Conservation (phyloP, 2,797 vertebrate species). For the Trachurus trachurus region DNA sequence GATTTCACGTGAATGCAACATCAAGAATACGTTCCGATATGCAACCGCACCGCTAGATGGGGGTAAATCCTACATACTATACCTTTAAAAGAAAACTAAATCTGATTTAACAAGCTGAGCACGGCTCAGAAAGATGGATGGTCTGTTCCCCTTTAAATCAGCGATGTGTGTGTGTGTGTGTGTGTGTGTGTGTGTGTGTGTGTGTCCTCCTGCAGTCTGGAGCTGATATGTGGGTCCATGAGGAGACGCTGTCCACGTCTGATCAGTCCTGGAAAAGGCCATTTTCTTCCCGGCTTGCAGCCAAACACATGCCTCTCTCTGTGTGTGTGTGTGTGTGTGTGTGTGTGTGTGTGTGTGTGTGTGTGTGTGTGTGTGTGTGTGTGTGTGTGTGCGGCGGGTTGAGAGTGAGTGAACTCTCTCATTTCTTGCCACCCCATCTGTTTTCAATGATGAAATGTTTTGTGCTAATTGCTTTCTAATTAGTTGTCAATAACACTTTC, state of each 20-base stretch:
- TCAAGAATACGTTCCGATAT: too few relatives aligned
- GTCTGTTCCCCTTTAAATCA: conserved; percentile 16
- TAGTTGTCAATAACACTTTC: conserved; percentile 86
- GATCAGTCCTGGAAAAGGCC: conserved; percentile 51
- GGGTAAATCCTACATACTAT: too few relatives aligned
- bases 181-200: conserved; percentile 2
- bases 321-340: conserved; percentile 30
- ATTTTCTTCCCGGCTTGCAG: conserved; percentile 53
- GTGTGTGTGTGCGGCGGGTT: conserved; percentile 20
- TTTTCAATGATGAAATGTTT: conserved; percentile 85
- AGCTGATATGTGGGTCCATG: conserved; percentile 34
- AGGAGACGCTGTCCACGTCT: conserved; percentile 53
- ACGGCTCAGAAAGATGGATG: neutral
- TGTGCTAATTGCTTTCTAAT: conserved; percentile 86
- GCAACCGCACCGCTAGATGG: too few relatives aligned
- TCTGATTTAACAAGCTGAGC: neutral
- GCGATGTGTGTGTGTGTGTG: neutral
- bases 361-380: conserved; percentile 31
- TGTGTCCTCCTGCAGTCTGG: conserved; percentile 22
- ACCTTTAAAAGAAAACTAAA: conserved; percentile 14
- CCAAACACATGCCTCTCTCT: conserved; percentile 31
- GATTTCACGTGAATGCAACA: too few relatives aligned
- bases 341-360: conserved; percentile 31
- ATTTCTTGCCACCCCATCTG: conserved; percentile 79
- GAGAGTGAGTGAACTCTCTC: conserved; percentile 42